phyloP scores from a whole-genome alignment of 1,140 invertebrate species.

The Theocolax elegans region DNA sequence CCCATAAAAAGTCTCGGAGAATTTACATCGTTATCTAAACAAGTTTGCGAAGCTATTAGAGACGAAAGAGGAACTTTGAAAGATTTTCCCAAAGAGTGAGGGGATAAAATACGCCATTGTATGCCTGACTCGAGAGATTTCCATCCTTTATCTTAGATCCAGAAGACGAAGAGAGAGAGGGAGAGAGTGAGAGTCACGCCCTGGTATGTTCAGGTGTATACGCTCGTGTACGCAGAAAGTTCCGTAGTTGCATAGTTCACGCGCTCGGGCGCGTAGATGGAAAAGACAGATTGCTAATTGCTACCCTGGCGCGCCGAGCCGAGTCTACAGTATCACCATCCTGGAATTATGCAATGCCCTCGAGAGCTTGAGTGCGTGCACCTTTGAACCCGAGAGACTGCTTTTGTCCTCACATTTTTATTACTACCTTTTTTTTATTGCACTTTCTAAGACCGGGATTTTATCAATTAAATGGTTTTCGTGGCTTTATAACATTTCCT shows the following conservation, averaged over 20 bases:
- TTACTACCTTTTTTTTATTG: no score
- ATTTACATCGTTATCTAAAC: no score
- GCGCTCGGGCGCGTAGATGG: neutral
- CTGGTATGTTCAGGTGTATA: neutral
- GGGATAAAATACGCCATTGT: neutral
- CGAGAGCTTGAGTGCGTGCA: neutral
- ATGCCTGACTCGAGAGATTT: neutral
- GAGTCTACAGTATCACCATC: neutral
- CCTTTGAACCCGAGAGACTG: neutral
- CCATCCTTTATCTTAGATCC: neutral
- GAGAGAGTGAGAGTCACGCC: neutral
- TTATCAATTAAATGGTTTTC: no score
- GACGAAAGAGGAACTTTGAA: no score
- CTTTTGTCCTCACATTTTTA: no score
- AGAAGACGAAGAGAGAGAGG: no score
- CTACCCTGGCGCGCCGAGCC: neutral
- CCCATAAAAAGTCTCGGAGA: no score
- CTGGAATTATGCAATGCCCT: neutral
- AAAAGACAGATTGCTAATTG: conserved; percentile 32
- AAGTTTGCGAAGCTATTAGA: no score
- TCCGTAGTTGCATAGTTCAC: neutral
- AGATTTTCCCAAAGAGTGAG: no score
- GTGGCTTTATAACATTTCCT: no score
- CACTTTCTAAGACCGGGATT: no score
- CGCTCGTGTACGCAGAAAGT: neutral